Evolutionary conservation across 1,140 invertebrate species (phyloP), one percentile per base, ranked within the genome.

Genomic region (Phthorimaea operculella): DNA sequence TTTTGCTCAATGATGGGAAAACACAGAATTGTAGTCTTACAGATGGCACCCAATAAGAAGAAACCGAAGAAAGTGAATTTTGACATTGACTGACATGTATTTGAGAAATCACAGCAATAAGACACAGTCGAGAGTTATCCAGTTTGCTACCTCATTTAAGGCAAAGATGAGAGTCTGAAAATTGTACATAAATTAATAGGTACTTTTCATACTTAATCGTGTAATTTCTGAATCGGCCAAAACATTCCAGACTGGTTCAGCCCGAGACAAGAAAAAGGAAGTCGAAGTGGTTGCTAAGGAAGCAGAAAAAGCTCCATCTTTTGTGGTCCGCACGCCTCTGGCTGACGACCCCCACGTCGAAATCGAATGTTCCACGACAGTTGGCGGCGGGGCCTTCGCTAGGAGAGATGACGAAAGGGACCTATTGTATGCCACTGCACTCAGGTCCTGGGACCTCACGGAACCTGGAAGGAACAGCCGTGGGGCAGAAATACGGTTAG

Each of bases 281-380:
- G 36, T 21, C 12, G 36, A 33, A 8, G 17, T 9, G n/a, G 4
- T 28, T 3, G 10, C 21, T 4, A 33, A 50, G 10, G 21, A 50
- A 50, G 4, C 28, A n/a, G 7, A 21, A 28, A 12, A 21, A 50
- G 10, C n/a, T 28, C 48, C 48, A 28, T 2, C 11, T 5, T 16
- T 47, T 3, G 10, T 16, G n/a, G 36, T n/a, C 0, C 58, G 63
- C 21, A 64, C 67, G 11, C 76, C 76, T 0, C 62, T 74, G 42
- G 67, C 70, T 6, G 76, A 68, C 28, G 79, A 83, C 49, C 74
- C 79, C 0, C 79, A 65, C 47, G 62, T 74, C 9, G 72, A 78
- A 33, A 51, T 83, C 48, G 79, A 83, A 44, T 79, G 73, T 51
- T 65, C 75, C 1, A 18, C 73, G 11, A 49, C 70, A 0, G 45